Conservation (phyloP, 1,140 invertebrate species). For the Drosophila mojavensis region DNA sequence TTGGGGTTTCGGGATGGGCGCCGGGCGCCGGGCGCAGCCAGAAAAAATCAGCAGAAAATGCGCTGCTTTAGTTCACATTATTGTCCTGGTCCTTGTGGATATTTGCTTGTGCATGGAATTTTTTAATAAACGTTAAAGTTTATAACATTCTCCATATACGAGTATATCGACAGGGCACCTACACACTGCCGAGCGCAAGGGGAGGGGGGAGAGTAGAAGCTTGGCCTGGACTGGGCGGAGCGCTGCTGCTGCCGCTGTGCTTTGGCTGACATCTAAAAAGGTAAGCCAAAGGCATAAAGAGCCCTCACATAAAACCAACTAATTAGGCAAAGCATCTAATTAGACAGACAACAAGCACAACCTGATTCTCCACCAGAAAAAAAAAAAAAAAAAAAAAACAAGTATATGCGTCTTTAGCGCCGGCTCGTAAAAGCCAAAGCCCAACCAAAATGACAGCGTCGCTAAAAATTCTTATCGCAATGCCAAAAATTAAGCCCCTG, state of each 20-base stretch:
- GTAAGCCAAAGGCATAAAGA: slow-evolving; percentile 77
- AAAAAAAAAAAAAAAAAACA: slow-evolving; percentile 42
- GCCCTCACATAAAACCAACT: slow-evolving; percentile 78
- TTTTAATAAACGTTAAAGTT: slow-evolving; percentile 82
- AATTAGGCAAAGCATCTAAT: slow-evolving; percentile 82
- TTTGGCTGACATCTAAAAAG: slow-evolving; percentile 53
- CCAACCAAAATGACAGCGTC: slow-evolving; percentile 73
- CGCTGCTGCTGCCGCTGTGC: background rate
- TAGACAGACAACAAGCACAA: slow-evolving; percentile 58
- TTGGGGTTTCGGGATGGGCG: background rate
- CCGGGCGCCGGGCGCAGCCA: background rate
- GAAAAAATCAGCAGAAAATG: slow-evolving; percentile 72
- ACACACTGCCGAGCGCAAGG: slow-evolving; percentile 5
- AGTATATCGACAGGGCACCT: slow-evolving; percentile 51
- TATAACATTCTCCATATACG: slow-evolving; percentile 75
- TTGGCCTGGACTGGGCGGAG: background rate
- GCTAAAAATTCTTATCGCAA: slow-evolving; percentile 79
- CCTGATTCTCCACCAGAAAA: slow-evolving; percentile 11
- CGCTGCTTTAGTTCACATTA: slow-evolving; percentile 75
- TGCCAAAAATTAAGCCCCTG: slow-evolving; percentile 63
- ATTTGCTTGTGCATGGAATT: slow-evolving; percentile 67
- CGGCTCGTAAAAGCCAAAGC: slow-evolving; percentile 77
- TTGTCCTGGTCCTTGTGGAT: slow-evolving; percentile 53
- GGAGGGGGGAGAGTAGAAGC: background rate
- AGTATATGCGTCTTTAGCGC: slow-evolving; percentile 74